Evolutionary conservation across 1,140 invertebrate species (phyloP), one percentile per base, ranked within the genome.

Genomic region (Potamilus streckersoni): DNA sequence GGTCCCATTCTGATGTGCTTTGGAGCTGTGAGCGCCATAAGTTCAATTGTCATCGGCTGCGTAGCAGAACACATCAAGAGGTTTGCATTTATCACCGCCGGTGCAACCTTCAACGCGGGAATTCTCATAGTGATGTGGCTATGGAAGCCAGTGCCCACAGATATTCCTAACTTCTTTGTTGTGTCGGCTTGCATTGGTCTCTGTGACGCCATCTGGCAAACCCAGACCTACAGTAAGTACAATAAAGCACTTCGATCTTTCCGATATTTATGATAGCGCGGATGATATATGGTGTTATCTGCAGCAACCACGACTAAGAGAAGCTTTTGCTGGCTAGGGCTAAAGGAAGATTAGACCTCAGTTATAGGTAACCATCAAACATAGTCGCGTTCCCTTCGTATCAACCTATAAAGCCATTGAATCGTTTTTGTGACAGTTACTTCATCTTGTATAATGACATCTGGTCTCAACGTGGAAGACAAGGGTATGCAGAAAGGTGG

Each of bases 171-270:
- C 68, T 91, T 91, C 80, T 91, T 89, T 77, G 90, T 91, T 17
- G 86, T 91, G 8, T 84, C 90, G 23, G 87, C 85, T 12, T 89
- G 89, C 75, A 85, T 90, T 74, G 90, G 90, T 4, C 79, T 91
- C 2, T 90, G 90, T 79, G 88, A 90, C 72, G 89, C 90, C 49
- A 90, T 91, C 17, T 91, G 90, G 90, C 89, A 91, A 76, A 91
- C 90, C 0, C 85, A 91, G 73, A 89, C 86, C 6, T 88, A 90
- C 73, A 90, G 90, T 91, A 85, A 86, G 90, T 85, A 71, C 38
- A 49, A 49, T 8, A 49, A 49, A 49, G 11, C 15, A 70, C 56
- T 17, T 55, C 27, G 27, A 31, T 2, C 27, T 71, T 38, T 55
- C 49, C 31, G 4, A 23, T 56, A 31, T 49, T 57, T 11, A 5